These are phyloP conservation scores for Pterophyllum scalare DNA, from an alignment of 2,113 vertebrate species.

Conservation along the genomic window DNA sequence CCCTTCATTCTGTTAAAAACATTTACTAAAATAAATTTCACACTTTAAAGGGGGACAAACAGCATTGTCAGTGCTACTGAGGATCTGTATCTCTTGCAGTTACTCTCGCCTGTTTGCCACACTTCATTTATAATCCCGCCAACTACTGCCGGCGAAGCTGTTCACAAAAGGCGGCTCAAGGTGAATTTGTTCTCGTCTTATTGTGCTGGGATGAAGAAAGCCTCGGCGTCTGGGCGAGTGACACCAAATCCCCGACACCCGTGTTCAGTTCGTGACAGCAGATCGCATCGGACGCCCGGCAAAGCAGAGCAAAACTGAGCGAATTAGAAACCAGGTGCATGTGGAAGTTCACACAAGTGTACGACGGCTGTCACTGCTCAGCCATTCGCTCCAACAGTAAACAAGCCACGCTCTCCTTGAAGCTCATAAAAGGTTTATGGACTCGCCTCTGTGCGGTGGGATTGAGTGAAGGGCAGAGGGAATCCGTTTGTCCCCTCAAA, in stretches of 20 bases:
- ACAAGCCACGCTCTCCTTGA: constrained; percentile 21
- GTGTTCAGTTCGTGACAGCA: background rate
- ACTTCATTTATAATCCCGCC: constrained; percentile 9
- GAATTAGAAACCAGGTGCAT: background rate
- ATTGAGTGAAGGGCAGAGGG: background rate
- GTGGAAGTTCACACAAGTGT: background rate
- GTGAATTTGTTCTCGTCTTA: background rate
- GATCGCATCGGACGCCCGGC: background rate
- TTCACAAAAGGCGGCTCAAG: constrained; percentile 8
- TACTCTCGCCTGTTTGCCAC: background rate
- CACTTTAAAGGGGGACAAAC: background rate
- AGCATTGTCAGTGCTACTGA: background rate
- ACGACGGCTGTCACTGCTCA: background rate
- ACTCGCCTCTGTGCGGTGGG: constrained; percentile 1
- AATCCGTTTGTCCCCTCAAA: constrained; percentile 29
- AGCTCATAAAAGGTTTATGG: constrained; percentile 55
- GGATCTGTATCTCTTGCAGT: background rate
- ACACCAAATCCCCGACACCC: background rate
- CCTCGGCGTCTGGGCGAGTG: background rate
- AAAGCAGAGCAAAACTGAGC: background rate
- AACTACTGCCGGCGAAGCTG: background rate
- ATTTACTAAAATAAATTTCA: background rate
- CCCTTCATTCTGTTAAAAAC: background rate
- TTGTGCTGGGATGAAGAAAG: background rate
- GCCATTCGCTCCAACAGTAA: constrained; percentile 8